Evolutionary conservation across 2,888 invertebrate species (phyloP), one percentile per base, ranked within the genome.

Genomic region (Drymonia ruficornis): DNA sequence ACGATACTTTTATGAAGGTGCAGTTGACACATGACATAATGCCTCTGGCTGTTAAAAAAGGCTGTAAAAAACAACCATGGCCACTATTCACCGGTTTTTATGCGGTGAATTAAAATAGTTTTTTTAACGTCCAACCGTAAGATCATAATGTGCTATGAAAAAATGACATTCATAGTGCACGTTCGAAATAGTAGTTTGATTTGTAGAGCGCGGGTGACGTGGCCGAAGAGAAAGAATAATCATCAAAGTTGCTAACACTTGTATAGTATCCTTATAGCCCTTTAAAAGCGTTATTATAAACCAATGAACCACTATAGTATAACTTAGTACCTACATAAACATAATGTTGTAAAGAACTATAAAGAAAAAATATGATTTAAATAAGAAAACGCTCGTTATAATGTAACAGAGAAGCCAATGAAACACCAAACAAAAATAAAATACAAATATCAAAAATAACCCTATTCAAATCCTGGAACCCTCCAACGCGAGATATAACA

Each of bases 21-120:
- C 74, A 80, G 76, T 81, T 83, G 81, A 81, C 81, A 78, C 75
- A 78, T 80, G 76, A 75, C 75, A 76, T 72, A 76, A 80, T 70
- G 72, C 72, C 68, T 65, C 57, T 65, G 65, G 63, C 59, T 55
- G 59, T 69, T 65, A 72, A 76, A 72, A 76, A 73, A 65, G 53
- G 51, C 64, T 54, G 64, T 54, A 52, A 63, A 65, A 55, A 54
- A 53, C 61, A 59, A 59, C 62, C 66, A 50, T 50, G 56, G 59
- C 57, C 54, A 65, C 67, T 53, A 70, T 62, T 75, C 55, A 63
- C 58, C 46, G 47, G 52, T 55, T 64, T 49, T 53, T 65, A 61
- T 62, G 63, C 61, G 31, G 59, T 56, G 55, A 59, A 62, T 60
- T 61, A 55, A 53, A 59, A 47, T 46, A 53, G 43, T 28, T 49